phyloP scores from a whole-genome alignment of 2,113 vertebrate species.

The Grus americana region DNA sequence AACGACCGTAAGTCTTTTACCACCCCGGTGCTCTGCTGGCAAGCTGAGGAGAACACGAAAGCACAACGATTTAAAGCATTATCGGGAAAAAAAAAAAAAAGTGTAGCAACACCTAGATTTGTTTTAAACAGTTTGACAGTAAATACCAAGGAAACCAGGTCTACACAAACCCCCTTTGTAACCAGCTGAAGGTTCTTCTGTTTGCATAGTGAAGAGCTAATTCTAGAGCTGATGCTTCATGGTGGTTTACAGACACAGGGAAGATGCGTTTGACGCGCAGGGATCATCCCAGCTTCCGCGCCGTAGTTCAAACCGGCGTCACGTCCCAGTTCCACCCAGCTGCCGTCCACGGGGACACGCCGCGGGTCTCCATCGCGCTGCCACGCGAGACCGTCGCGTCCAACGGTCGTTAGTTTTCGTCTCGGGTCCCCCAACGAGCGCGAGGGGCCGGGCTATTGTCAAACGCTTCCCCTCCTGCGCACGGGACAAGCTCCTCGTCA shows the following conservation, averaged over 20 bases:
- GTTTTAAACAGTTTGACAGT: background rate
- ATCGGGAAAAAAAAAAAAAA: background rate
- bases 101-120: background rate
- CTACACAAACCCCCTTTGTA: background rate
- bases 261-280: rapidly evolving
- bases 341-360: background rate
- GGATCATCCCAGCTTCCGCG: background rate
- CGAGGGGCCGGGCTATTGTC: background rate
- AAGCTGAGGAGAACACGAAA: background rate
- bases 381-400: rapidly evolving
- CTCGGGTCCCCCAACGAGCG: rapidly evolving
- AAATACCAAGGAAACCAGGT: background rate
- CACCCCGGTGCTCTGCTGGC: background rate
- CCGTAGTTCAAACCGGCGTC: rapidly evolving
- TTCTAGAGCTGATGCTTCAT: background rate
- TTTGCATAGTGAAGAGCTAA: conserved; percentile 51
- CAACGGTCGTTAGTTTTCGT: rapidly evolving
- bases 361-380: rapidly evolving
- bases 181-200: background rate
- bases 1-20: background rate
- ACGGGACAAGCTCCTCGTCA: background rate
- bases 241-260: background rate
- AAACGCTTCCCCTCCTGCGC: rapidly evolving
- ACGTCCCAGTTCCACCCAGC: background rate
- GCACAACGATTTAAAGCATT: conserved; percentile 10